A percentile compares a stretch with the other conserved stretches of the same genome.
Evolutionary conservation across 2,797 vertebrate genomes (phyloP).

Genomic region (Odontamblyopus rebecca): DNA sequence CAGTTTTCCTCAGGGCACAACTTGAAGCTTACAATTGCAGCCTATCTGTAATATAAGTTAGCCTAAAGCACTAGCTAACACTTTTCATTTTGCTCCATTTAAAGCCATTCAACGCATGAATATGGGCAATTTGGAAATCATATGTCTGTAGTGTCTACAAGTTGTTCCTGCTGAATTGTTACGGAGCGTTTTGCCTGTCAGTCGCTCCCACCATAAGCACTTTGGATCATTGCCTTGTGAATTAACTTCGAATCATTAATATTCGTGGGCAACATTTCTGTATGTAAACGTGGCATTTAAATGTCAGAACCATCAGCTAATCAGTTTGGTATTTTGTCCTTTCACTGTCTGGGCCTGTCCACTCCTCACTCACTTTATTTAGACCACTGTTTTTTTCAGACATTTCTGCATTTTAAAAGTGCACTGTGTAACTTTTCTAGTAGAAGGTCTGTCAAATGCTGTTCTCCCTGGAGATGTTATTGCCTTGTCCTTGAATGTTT

Average conservation of each 20-base stretch:
- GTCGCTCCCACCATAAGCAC: conserved; percentile 13
- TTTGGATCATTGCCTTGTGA: conserved; percentile 38
- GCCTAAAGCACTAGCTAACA: conserved; percentile 5
- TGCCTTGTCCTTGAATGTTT: no score
- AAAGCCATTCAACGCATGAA: conserved; percentile 1
- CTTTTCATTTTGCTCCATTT: neutral
- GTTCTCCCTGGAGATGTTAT: no score
- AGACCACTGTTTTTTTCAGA: conserved; percentile 40
- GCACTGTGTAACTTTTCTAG: no score
- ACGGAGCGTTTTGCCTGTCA: conserved; percentile 1
- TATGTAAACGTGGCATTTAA: conserved; percentile 78
- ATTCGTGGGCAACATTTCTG: conserved; percentile 66
- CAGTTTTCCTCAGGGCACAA: conserved; percentile 11
- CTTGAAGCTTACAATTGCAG: neutral
- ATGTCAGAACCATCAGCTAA: conserved; percentile 71
- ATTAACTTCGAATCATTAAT: conserved; percentile 65
- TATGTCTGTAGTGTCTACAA: conserved; percentile 5
- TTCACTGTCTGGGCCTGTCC: conserved; percentile 52
- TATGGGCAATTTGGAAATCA: conserved; percentile 9
- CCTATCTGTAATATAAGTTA: conserved; percentile 14
- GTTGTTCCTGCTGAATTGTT: neutral
- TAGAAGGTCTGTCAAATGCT: no score
- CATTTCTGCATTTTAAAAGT: neutral
- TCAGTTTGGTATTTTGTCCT: conserved; percentile 72
- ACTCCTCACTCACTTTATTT: conserved; percentile 46